Base-by-base conservation (phyloP, 1,140 invertebrate genomes). In the Drosophila nigrodunni region DNA sequence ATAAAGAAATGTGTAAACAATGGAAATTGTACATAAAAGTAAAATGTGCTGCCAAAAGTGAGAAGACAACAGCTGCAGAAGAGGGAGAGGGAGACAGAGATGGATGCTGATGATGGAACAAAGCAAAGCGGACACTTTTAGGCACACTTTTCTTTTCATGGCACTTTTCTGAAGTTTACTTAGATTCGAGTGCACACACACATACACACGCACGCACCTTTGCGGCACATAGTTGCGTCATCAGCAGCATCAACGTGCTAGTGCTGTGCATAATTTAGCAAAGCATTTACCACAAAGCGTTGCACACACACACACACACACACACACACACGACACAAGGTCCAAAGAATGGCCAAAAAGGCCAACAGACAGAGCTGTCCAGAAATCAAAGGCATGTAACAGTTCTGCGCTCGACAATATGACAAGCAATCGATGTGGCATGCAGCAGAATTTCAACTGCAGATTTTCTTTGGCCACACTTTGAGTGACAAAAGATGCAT, bases 251-350 rank as follows among this genome's bases (percentile, higher is more conserved):
- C 61, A 65, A 70, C 75, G 75, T 43, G 76, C 71, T 62, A 78
- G 76, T 66, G 49, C 58, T 74, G 59, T 78, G 82, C 77, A 82
- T 87, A 87, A 82, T 87, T 87, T 82, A 87, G 58, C 66, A 79
- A 87, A 87, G 65, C 82, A 86, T 85, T 82, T 80, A 74, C 41
- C 55, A 73, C 74, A 59, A 21, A 71, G 62, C 55, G 35, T 43
- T 34, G 55, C 54, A 71, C 10, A 62, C 11, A 58, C 58, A 62
- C 15, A 41, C 25, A n/a, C 54, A 71, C 10, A 62, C 11, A 58
- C 58, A 62, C 15, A 41, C 25, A n/a, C 18, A 41, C 35, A 43
- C 9, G 62, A 59, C 15, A 69, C 39, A 64, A 39, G 37, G 10
- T 39, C 25, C 25, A 30, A 30, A 30, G 25, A 30, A 30, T 30